These are phyloP conservation scores for Drosophila pectinifera DNA, from an alignment of 1,140 invertebrate species.

Conservation along the genomic window DNA sequence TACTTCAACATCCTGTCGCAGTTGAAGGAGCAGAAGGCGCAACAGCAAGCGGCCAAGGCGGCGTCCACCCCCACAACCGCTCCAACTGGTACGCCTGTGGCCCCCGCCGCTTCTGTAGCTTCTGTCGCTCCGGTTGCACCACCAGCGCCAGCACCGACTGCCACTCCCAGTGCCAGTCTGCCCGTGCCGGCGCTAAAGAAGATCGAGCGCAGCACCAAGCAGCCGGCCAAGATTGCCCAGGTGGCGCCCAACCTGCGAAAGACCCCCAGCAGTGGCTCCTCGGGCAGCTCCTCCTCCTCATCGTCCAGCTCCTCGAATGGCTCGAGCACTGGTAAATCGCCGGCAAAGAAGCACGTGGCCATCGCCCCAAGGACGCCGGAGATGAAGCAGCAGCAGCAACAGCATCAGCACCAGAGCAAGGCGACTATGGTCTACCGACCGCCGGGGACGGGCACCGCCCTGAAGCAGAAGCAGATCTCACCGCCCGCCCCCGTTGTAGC, in stretches of 20 bases:
- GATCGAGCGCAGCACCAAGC: conserved; percentile 79
- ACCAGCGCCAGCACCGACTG: conserved; percentile 1
- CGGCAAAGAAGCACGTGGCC: conserved; percentile 83
- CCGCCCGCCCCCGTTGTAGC: conserved; percentile 24
- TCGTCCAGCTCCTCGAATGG: conserved; percentile 29
- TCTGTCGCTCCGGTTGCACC: conserved; percentile 12
- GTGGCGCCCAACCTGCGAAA: conserved; percentile 84
- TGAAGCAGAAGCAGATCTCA: conserved; percentile 62
- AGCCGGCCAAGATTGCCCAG: conserved; percentile 83
- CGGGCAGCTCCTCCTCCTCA: conserved; percentile 32
- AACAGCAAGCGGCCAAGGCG: conserved; percentile 27
- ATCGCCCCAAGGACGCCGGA: conserved; percentile 83
- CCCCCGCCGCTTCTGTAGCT: conserved; percentile 11
- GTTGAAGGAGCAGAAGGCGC: conserved; percentile 70
- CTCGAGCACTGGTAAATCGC: conserved; percentile 69
- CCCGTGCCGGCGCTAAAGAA: conserved; percentile 80
- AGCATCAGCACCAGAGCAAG: conserved; percentile 69
- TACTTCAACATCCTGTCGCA: conserved; percentile 82
- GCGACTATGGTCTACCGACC: conserved; percentile 42
- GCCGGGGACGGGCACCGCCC: conserved; percentile 15
- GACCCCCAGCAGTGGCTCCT: conserved; percentile 65
- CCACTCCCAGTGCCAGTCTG: conserved; percentile 30
- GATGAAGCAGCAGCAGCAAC: conserved; percentile 81
- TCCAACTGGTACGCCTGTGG: conserved; percentile 15
- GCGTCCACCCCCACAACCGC: conserved; percentile 13